Evolutionary conservation across 2,797 vertebrate genomes (phyloP), one percentile per base, ranked within the genome.

Genomic region (Lepilemur ruficaudatus): DNA sequence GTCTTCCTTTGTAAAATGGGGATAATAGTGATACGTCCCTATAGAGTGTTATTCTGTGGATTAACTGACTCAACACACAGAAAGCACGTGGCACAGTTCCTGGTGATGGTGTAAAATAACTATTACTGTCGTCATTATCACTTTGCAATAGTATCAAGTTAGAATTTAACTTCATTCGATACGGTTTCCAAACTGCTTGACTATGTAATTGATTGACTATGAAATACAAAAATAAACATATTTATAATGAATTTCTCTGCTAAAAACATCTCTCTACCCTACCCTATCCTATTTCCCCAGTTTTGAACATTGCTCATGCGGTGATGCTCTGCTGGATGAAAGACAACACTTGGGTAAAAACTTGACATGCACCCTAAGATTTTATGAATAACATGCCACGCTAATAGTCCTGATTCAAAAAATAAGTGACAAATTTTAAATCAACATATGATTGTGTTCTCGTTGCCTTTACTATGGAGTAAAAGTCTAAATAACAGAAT

Each of bases 151-250:
- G 15, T 6, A 50, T 50, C 41, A 79, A 73, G 57, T 80, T 79
- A 83, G 63, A 96, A 89, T 79, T 85, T 73, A 63, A 92, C 7
- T 91, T 84, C 35, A 89, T 63, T 86, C 70, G 10, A 52, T 69
- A 70, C 28, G 8, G 3, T 48, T 95, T 95, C 22, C 79, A 91
- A 72, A 75, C 13, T 89, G 18, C 30, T 86, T 57, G 25, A 80
- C 28, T 41, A 1, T 75, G 52, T 61, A 91, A 82, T 22, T 85
- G 32, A 63, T 2, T 88, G 25, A 35, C 41, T 84, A 43, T 18
- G 82, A 92, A 92, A 88, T 91, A 7, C 12, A 93, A 84, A 57
- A 80, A 52, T 41, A 96, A 73, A 92, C 59, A 32, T 30, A 52
- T 57, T 46, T 94, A 1, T 59, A 83, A 91, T 61, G 67, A 43